Conservation (phyloP, 2,888 invertebrate genomes). For the Drosophila pegasa region DNA sequence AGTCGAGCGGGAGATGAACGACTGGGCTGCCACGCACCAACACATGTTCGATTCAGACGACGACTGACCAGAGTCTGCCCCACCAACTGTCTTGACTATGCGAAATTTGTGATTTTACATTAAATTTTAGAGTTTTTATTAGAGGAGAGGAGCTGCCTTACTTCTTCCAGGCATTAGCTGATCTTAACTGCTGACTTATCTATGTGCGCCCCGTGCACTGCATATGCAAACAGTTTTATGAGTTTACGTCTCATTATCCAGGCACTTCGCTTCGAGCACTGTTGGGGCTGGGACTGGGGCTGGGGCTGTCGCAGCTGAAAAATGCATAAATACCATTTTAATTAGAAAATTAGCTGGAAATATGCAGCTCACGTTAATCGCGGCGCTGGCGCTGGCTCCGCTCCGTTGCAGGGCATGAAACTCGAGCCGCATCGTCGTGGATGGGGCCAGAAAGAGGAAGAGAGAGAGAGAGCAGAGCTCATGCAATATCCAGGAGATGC, state of each 20-base stretch:
- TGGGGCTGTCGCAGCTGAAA: constrained; percentile 68
- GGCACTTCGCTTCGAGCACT: constrained; percentile 10
- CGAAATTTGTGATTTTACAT: neutral
- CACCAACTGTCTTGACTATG: neutral
- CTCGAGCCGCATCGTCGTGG: constrained; percentile 32
- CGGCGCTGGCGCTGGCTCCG: no score
- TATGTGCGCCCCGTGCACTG: constrained; percentile 1
- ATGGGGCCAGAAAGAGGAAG: neutral
- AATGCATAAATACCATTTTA: constrained; percentile 85
- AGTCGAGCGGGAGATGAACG: neutral
- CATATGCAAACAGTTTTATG: constrained; percentile 32
- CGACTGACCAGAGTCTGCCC: neutral
- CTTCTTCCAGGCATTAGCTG: constrained; percentile 8
- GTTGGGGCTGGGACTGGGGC: constrained; percentile 19
- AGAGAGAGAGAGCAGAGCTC: constrained; percentile 42
- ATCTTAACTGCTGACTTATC: neutral
- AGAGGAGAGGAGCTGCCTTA: no score
- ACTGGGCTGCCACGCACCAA: neutral
- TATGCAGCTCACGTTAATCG: constrained; percentile 85
- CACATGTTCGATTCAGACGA: neutral
- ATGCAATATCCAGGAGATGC: constrained; percentile 81
- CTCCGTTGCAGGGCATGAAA: constrained; percentile 53
- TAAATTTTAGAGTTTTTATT: no score
- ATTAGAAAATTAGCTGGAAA: constrained; percentile 85
- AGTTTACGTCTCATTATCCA: neutral